Base-by-base conservation (phyloP, 2,113 vertebrate genomes). In the Albula goreensis region DNA sequence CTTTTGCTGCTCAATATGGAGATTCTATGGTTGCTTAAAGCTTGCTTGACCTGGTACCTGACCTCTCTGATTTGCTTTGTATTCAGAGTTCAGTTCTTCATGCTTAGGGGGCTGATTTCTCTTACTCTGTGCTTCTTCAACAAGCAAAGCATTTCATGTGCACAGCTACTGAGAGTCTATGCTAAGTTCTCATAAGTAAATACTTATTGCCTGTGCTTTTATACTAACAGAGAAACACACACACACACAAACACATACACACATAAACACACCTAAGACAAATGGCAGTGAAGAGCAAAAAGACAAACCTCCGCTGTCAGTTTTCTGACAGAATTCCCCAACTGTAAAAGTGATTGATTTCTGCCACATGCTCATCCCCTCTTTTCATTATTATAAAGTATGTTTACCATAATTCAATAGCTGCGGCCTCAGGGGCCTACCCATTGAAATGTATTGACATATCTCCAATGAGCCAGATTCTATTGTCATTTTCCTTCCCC, bases 371-470 rank as follows among this genome's bases (percentile, higher is more conserved):
- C 22, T 25, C 56, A 17, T 60, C 70, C 9, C 70, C 70, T 15
- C 11, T 60, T 81, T 70, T 83, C 79, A 86, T 79, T 82, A 87
- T 84, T 85, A 81, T 88, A 83, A 80, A 51, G 50, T 79, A 86
- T 83, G 86, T 85, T 88, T 63, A 89, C 87, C 57, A 86, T 84
- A 90, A 86, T 80, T 88, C 84, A 86, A 84, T 86, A 86, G 25
- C 56, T 48, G 1, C 82, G 50, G 83, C 81, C 83, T 80, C 84
- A 53, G 74, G 81, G 86, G 25, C 53, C 50, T 2, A 53, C 57
- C 85, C 82, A 84, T 50, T 87, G 87, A 85, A 87, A 84, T 84
- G 63, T 85, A 87, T 87, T 78, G 87, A 88, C 49, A 22, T 83
- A 13, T 82, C 52, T 50, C 85, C 82, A 57, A 86, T 88, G 70